Base-by-base conservation (phyloP, 2,797 vertebrate species). In the Lates japonicus region DNA sequence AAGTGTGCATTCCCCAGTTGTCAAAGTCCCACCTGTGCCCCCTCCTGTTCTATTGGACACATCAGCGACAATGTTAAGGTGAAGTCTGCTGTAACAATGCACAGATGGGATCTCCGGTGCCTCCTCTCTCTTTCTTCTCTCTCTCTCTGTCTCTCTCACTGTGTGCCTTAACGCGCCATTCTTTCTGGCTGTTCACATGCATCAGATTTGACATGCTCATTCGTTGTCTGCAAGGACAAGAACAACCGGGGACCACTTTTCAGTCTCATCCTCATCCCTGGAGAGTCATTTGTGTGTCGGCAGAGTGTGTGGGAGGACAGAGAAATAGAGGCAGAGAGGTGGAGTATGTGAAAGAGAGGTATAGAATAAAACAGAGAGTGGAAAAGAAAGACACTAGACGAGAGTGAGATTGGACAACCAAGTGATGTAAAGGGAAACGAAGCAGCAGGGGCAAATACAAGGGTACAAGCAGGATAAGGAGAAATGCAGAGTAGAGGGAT, bases 21-120 rank as follows among this genome's bases (percentile, higher is more conserved):
- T 78, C 54, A 62, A 41, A 83, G 80, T 59, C 78, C 78, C 90
- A 89, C 88, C 87, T 90, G 87, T 88, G 83, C 54, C 74, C 84
- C 68, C 79, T 84, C 74, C 67, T 76, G 69, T 81, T 79, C 78
- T n/a, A 57, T 17, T 46, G 69, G 57, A 86, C 20, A 66, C 57
- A 70, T 75, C 80, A 80, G 70, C 19, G 49, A 76, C 78, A 68
- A 74, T 70, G 74, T 72, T 80, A 73, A 74, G 62, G 87, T 88
- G 83, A 88, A 85, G 88, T 92, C 86, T 90, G 82, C 80, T 84
- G 83, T 82, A 87, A 87, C 80, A 89, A 76, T 42, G 67, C 85
- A 84, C 92, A 92, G 90, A 93, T 91, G 90, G 86, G 87, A 69
- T 80, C 84, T 74, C 70, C 79, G 62, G 5, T 52, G 12, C 19